Conservation (phyloP, 2,797 vertebrate genomes). For the Liparis tanakae region DNA sequence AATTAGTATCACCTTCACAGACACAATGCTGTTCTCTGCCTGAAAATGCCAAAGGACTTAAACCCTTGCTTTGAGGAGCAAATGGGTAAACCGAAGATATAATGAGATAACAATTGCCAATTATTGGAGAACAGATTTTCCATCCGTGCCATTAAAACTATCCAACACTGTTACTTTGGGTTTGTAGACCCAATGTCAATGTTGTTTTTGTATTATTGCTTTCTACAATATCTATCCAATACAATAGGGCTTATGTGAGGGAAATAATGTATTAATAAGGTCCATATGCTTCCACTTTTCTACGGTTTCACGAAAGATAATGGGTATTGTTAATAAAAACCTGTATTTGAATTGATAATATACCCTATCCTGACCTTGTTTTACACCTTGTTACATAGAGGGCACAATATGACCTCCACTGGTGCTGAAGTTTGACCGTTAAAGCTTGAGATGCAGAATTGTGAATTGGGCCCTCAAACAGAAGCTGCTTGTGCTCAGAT, state of each 20-base stretch:
- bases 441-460: background rate
- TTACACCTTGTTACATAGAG: background rate
- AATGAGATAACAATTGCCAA: conserved; percentile 18
- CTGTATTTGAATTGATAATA: background rate
- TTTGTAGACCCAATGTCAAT: background rate
- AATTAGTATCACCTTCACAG: conserved; percentile 58
- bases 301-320: background rate
- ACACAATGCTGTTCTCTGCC: conserved; percentile 37
- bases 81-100: conserved; percentile 26
- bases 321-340: background rate
- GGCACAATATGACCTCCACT: background rate
- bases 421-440: background rate
- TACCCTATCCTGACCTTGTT: background rate
- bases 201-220: background rate
- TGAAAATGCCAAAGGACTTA: conserved; percentile 24
- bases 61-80: conserved; percentile 25
- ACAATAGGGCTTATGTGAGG: background rate
- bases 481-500: background rate
- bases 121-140: background rate
- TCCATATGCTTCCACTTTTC: background rate
- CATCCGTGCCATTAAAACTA: background rate
- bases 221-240: background rate
- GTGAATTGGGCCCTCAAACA: background rate
- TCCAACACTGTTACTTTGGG: background rate
- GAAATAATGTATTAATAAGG: background rate